Base-by-base conservation (phyloP, 2,888 invertebrate species). In the Cyclophora punctaria region DNA sequence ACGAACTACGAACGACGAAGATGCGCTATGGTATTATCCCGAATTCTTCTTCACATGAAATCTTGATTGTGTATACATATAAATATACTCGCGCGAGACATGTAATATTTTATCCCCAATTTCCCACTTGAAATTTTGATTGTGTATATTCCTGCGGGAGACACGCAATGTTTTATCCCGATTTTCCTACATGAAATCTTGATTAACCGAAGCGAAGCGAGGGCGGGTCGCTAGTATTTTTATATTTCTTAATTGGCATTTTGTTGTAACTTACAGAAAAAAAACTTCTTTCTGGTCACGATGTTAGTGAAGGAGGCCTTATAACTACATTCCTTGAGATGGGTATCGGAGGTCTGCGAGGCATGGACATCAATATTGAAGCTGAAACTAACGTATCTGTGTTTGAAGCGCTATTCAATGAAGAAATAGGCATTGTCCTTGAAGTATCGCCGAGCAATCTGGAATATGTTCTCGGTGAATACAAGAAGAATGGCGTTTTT, bases 261-360 rank as follows among this genome's bases (percentile, higher is more conserved):
- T 2, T 48, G 35, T n/a, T 50, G 5, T 37, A 2, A 37, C 4
- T 37, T 65, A 3, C 73, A 94, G 93, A 93, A 61, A 90, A 90
- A 3, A 91, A 92, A 71, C 78, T 96, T 5, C 73, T 94, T 41
- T 90, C 98, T 3, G 98, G 98, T 0, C 99, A 99, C 76, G 99
- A 99, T 78, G 90, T 99, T 3, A 98, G 98, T 73, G 99, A 99
- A 84, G 99, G 99, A 34, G 99, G 99, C 37, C 88, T 99, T 40
- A 89, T 99, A 44, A 95, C 95, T 0, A 95, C 96, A 63, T 78
- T 96, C 0, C 73, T 99, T 52, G 99, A 99, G 86, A 98, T 99
- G 98, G 94, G 95, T n/a, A 96, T 99, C 73, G 97, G 93, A 51
- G 98, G 98, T 41, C 87, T 98, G 52, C 92, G 94, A 62, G 98